Percentiles rank a stretch among this genome's conserved stretches.
These are phyloP conservation scores for Panulirus ornatus DNA, from an alignment of 1,140 invertebrate species.

Conservation along the genomic window DNA sequence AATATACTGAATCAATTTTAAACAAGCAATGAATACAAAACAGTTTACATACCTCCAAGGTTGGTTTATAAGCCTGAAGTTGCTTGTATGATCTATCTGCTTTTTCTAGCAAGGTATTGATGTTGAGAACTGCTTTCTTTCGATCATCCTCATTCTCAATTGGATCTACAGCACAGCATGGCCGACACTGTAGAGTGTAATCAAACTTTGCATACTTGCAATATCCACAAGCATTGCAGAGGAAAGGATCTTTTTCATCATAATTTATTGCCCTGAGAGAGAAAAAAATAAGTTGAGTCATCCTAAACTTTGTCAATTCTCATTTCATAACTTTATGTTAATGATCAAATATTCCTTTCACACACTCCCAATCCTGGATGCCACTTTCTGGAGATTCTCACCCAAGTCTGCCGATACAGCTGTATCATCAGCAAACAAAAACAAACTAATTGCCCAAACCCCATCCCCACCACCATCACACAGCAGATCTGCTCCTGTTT, in stretches of 20 bases:
- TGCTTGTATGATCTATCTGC: conserved; percentile 96
- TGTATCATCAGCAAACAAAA: too few relatives aligned
- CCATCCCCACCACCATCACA: too few relatives aligned
- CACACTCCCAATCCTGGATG: too few relatives aligned
- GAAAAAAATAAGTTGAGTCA: too few relatives aligned
- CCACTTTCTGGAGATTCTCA: too few relatives aligned
- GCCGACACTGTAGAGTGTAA: conserved; percentile 91
- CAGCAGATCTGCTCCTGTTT: too few relatives aligned
- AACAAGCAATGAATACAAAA: not conserved
- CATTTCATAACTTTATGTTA: too few relatives aligned
- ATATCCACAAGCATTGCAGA: conserved; percentile 98
- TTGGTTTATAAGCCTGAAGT: conserved; percentile 91
- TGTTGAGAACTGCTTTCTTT: conserved; percentile 94
- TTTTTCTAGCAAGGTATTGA: conserved; percentile 94
- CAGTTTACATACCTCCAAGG: conserved; percentile 84
- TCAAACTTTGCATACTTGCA: conserved; percentile 99
- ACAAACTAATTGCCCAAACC: too few relatives aligned
- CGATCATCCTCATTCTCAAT: conserved; percentile 98
- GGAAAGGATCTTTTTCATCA: conserved; percentile 98
- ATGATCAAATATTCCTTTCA: too few relatives aligned
- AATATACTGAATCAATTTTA: too few relatives aligned
- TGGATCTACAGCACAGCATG: conserved; percentile 96
- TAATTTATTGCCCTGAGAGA: conserved; percentile 94
- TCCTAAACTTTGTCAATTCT: too few relatives aligned
- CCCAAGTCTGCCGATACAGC: too few relatives aligned